Percentiles rank a stretch among this genome's conserved stretches.
Evolutionary conservation across 1,140 invertebrate species (phyloP).

Genomic region (Planococcus citri): DNA sequence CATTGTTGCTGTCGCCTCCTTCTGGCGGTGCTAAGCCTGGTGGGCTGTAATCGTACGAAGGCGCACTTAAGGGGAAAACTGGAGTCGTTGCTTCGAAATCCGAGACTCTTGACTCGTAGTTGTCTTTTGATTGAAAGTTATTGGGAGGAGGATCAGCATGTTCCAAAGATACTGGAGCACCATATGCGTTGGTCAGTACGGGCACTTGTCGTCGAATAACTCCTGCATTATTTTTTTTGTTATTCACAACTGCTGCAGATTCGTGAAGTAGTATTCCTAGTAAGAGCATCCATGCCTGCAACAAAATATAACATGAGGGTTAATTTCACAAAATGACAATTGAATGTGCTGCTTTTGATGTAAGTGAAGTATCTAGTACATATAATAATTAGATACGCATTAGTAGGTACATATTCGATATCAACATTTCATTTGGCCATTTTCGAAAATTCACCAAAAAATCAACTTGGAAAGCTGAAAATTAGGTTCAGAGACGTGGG

Average conservation of each 20-base stretch:
- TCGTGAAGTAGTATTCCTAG: not conserved
- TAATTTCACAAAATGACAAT: too few relatives aligned
- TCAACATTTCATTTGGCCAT: too few relatives aligned
- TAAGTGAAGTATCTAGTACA: too few relatives aligned
- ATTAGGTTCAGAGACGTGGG: too few relatives aligned
- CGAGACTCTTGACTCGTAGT: slow-evolving; percentile 30
- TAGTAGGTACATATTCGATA: too few relatives aligned
- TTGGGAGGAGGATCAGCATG: slow-evolving; percentile 27
- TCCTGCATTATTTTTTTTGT: not conserved
- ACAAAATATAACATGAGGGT: too few relatives aligned
- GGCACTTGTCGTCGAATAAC: slow-evolving; percentile 29
- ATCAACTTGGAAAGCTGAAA: too few relatives aligned
- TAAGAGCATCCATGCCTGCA: not conserved
- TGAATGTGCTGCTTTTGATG: too few relatives aligned
- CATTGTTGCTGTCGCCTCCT: too few relatives aligned
- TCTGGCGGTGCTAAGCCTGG: slow-evolving; percentile 18
- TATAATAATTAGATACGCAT: too few relatives aligned
- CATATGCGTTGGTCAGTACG: slow-evolving; percentile 27
- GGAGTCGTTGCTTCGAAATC: slow-evolving; percentile 1
- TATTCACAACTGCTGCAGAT: not conserved
- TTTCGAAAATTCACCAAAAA: too few relatives aligned
- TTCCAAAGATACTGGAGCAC: slow-evolving; percentile 24
- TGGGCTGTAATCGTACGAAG: slow-evolving; percentile 21
- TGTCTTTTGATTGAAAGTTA: slow-evolving; percentile 24
- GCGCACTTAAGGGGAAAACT: not conserved